A percentile compares a stretch with the other conserved stretches of the same genome.
Conservation (phyloP, 92 coral and sea anemone species). For the Porites cylindrica region DNA sequence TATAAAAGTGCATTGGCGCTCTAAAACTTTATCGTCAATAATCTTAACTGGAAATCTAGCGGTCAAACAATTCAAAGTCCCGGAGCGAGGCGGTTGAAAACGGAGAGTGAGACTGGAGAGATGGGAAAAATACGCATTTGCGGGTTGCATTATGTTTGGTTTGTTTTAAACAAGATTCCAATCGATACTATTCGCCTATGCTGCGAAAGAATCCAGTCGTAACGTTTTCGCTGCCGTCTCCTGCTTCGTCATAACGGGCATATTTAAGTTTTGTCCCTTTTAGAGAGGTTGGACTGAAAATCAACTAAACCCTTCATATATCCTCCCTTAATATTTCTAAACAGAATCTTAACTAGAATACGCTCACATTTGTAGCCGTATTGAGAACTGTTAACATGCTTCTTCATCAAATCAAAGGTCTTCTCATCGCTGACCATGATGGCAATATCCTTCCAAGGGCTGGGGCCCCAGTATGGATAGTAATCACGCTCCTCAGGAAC, state of each 20-base stretch:
- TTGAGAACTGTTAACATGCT: constrained; percentile 1
- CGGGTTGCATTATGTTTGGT: too few species aligned
- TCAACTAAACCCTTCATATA: background rate
- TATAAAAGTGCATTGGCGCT: too few species aligned
- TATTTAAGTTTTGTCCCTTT: background rate
- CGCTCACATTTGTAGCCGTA: background rate
- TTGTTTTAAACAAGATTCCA: background rate
- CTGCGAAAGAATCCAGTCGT: background rate
- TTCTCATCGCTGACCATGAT: constrained; percentile 34
- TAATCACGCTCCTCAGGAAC: too few species aligned
- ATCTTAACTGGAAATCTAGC: too few species aligned
- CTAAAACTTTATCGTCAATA: too few species aligned
- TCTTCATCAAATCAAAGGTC: constrained; percentile 30
- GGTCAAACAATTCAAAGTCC: too few species aligned
- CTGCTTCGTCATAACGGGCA: background rate
- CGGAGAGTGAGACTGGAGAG: too few species aligned
- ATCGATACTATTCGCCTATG: background rate
- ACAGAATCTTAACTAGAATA: constrained; percentile 15
- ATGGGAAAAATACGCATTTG: too few species aligned
- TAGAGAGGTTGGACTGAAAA: background rate
- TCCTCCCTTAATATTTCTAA: constrained; percentile 16
- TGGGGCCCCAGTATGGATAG: too few species aligned
- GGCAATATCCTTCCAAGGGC: too few species aligned
- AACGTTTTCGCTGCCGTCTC: constrained; percentile 11
- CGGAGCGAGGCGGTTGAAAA: too few species aligned